These are phyloP conservation scores for Gouania willdenowi DNA, from an alignment of 2,797 vertebrate species.

Conservation along the genomic window DNA sequence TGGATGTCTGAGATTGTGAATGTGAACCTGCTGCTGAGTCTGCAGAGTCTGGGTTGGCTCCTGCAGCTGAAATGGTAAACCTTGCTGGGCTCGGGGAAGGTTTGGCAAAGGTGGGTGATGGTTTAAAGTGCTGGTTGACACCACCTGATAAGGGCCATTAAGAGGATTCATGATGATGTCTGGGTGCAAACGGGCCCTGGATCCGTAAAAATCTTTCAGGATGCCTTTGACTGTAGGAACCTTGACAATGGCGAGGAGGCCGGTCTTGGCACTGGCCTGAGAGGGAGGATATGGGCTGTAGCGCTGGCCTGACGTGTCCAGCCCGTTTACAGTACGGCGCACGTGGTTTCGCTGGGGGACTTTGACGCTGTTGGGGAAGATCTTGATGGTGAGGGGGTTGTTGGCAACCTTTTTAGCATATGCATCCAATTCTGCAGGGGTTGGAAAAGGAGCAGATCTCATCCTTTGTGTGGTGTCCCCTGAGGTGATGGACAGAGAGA, in stretches of 20 bases:
- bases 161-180: slow-evolving; percentile 93
- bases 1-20: slow-evolving; percentile 85
- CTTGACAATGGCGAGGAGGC: slow-evolving; percentile 94
- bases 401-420: slow-evolving; percentile 99
- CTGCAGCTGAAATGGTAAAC: slow-evolving; percentile 80
- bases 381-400: slow-evolving; percentile 98
- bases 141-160: slow-evolving; percentile 80
- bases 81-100: slow-evolving; percentile 73
- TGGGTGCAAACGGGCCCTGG: slow-evolving; percentile 86
- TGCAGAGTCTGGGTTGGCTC: slow-evolving; percentile 77
- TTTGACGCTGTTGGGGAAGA: slow-evolving; percentile 99
- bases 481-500: slow-evolving; percentile 57
- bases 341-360: slow-evolving; percentile 98
- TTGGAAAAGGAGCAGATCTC: slow-evolving; percentile 99
- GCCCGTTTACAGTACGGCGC: slow-evolving; percentile 96
- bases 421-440: slow-evolving; percentile 99
- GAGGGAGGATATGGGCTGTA: slow-evolving; percentile 97
- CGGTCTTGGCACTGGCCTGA: slow-evolving; percentile 89
- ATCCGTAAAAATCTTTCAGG: slow-evolving; percentile 96
- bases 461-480: slow-evolving; percentile 99
- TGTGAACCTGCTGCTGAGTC: slow-evolving; percentile 75
- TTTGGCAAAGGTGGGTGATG: slow-evolving; percentile 77
- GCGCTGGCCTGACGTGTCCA: slow-evolving; percentile 95
- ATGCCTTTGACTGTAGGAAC: slow-evolving; percentile 87
- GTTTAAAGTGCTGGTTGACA: slow-evolving; percentile 98